Conservation (phyloP, 2,113 vertebrate genomes). For the Thamnaconus septentrionalis region DNA sequence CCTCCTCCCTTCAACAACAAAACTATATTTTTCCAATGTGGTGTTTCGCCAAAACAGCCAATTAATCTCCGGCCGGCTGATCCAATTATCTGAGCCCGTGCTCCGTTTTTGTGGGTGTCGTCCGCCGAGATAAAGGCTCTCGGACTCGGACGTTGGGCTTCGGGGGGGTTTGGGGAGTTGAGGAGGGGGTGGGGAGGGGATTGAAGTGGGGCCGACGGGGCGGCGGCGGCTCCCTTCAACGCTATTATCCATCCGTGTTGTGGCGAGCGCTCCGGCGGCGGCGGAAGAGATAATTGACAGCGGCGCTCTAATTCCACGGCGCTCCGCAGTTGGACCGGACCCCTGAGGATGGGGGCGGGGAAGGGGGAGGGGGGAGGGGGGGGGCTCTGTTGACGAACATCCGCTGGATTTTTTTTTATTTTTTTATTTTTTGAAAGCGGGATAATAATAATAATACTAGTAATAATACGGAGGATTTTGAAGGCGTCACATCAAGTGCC, state of each 20-base stretch:
- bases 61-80: slow-evolving; percentile 67
- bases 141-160: slow-evolving; percentile 19
- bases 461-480: too few relatives aligned
- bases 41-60: slow-evolving; percentile 27
- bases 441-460: slow-evolving; percentile 13
- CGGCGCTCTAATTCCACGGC: slow-evolving; percentile 47
- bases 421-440: slow-evolving; percentile 14
- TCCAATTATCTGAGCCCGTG: slow-evolving; percentile 69
- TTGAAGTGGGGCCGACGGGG: background rate
- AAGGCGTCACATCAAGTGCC: too few relatives aligned
- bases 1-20: too few relatives aligned
- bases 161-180: too few relatives aligned
- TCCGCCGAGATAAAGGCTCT: slow-evolving; percentile 53
- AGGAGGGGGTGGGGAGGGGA: too few relatives aligned
- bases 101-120: slow-evolving; percentile 49
- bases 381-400: too few relatives aligned
- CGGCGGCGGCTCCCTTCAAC: slow-evolving; percentile 39
- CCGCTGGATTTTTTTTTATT: too few relatives aligned
- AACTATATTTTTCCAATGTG: too few relatives aligned
- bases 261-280: slow-evolving; percentile 29
- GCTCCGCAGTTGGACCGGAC: slow-evolving; percentile 41
- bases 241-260: slow-evolving; percentile 50
- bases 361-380: slow-evolving; percentile 20
- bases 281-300: slow-evolving; percentile 53
- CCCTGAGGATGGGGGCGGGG: slow-evolving; percentile 47